phyloP scores from a whole-genome alignment of 2,113 vertebrate genomes.

The Pholis gunnellus region DNA sequence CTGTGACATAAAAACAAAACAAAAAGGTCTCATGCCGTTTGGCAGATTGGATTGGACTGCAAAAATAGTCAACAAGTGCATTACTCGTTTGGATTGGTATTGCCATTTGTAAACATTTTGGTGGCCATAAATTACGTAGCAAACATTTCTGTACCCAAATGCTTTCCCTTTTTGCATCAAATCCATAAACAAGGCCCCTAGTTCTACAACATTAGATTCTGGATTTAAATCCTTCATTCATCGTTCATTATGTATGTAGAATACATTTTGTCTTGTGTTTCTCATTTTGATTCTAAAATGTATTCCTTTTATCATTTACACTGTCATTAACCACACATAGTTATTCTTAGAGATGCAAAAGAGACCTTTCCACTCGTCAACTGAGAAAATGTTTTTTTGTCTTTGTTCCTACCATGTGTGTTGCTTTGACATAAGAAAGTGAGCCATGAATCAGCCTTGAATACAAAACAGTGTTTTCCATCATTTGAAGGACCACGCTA shows the following conservation, averaged over 20 bases:
- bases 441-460: conserved; percentile 19
- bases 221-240: neutral
- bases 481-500: neutral
- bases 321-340: neutral
- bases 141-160: neutral
- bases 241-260: neutral
- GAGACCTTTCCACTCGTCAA: neutral
- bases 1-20: conserved; percentile 9
- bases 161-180: neutral
- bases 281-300: neutral
- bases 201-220: neutral
- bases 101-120: conserved; percentile 5
- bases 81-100: neutral
- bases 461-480: neutral
- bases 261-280: neutral
- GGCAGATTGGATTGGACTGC: conserved; percentile 10
- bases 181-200: neutral
- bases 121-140: neutral
- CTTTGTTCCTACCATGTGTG: neutral
- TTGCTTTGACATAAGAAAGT: conserved; percentile 18
- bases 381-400: neutral
- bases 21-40: conserved; percentile 2
- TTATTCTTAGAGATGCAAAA: neutral
- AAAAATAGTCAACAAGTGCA: neutral
- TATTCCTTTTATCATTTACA: neutral